Conservation (phyloP, 1,140 invertebrate genomes). For the Drosophila triauraria region DNA sequence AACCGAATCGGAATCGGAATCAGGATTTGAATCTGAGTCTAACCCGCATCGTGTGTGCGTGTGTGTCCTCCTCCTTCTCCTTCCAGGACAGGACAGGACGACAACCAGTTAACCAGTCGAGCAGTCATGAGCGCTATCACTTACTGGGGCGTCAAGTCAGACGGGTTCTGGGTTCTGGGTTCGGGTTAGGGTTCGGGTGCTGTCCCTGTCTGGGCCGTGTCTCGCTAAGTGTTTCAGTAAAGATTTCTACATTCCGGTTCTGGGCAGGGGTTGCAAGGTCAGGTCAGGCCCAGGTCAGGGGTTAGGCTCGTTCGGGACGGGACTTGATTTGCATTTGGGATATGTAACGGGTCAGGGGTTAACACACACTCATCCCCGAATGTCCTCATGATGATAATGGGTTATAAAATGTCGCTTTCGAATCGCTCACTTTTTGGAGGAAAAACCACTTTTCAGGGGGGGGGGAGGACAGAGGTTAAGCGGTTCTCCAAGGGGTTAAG, state of each 20-base stretch:
- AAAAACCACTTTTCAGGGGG: slow-evolving; percentile 33
- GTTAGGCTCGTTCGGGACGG: slow-evolving; percentile 51
- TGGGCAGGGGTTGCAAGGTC: slow-evolving; percentile 23
- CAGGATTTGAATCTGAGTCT: slow-evolving; percentile 7
- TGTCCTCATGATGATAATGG: slow-evolving; percentile 50
- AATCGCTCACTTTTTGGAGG: slow-evolving; percentile 71
- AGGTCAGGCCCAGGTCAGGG: slow-evolving; percentile 41
- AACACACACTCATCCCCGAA: background rate
- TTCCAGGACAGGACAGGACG: background rate
- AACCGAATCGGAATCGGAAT: slow-evolving; percentile 15
- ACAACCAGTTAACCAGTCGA: slow-evolving; percentile 41
- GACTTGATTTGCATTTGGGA: slow-evolving; percentile 75
- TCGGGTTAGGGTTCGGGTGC: background rate
- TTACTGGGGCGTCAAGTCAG: slow-evolving; percentile 73
- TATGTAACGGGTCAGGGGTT: slow-evolving; percentile 51
- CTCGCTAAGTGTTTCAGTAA: slow-evolving; percentile 73
- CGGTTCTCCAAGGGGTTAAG: slow-evolving; percentile 21
- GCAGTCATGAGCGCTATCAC: slow-evolving; percentile 74
- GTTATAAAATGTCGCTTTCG: slow-evolving; percentile 69
- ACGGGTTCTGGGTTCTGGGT: slow-evolving; percentile 51
- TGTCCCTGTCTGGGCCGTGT: slow-evolving; percentile 65
- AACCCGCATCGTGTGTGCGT: slow-evolving; percentile 42
- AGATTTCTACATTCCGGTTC: slow-evolving; percentile 61
- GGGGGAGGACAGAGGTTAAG: slow-evolving; percentile 15
- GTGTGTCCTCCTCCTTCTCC: slow-evolving; percentile 13